Evolutionary conservation across 1,140 invertebrate species (phyloP).

Genomic region (Drosophila miranda): DNA sequence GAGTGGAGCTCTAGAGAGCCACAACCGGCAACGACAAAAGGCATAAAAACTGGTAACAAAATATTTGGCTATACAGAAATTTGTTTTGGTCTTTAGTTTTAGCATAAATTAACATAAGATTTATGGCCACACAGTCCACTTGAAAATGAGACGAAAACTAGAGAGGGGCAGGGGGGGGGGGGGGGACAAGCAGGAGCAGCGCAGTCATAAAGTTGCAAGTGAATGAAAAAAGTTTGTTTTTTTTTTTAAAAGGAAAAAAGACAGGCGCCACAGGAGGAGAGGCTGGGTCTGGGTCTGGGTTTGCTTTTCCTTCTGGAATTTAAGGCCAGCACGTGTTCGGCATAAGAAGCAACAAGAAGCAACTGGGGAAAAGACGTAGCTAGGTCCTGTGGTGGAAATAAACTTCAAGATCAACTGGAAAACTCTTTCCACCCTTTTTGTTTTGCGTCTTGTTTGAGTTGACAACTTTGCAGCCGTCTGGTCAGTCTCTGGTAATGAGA

Average conservation of each 20-base stretch:
- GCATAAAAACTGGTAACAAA: constrained; percentile 80
- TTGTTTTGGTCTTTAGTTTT: constrained; percentile 80
- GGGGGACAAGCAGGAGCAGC: too few species aligned
- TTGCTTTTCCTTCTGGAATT: constrained; percentile 26
- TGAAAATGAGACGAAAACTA: constrained; percentile 70
- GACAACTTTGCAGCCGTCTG: constrained; percentile 70
- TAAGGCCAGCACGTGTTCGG: constrained; percentile 56
- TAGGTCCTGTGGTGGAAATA: constrained; percentile 3
- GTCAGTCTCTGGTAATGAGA: constrained; percentile 43
- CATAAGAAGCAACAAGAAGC: constrained; percentile 23
- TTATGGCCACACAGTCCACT: constrained; percentile 63
- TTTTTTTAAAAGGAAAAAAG: constrained; percentile 29
- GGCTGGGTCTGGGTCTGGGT: constrained; percentile 11
- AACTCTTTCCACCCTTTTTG: constrained; percentile 39
- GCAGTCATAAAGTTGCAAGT: constrained; percentile 55
- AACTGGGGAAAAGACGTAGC: neutral
- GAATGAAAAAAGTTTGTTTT: constrained; percentile 52
- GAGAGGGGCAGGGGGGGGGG: constrained; percentile 6
- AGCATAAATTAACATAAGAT: constrained; percentile 79
- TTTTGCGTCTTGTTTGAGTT: constrained; percentile 55
- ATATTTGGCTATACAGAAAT: constrained; percentile 73
- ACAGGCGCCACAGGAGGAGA: neutral
- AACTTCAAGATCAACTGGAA: constrained; percentile 36
- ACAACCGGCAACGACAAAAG: constrained; percentile 68
- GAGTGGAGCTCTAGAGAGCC: constrained; percentile 42